A percentile compares a stretch with the other conserved stretches of the same genome.
Evolutionary conservation across 2,888 invertebrate species (phyloP).

Genomic region (Tetragonula carbonaria): DNA sequence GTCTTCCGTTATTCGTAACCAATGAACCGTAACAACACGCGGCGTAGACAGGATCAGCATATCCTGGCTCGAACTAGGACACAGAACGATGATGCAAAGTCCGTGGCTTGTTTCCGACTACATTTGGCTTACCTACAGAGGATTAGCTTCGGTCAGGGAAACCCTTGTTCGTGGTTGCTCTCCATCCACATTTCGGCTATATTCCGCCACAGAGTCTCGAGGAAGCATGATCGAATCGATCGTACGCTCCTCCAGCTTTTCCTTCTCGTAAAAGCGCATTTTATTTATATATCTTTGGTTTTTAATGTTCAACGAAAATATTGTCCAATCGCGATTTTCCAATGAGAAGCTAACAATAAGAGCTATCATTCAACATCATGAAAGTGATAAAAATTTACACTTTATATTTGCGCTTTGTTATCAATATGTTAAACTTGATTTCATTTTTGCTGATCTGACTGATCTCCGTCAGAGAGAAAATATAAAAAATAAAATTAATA

Average conservation of each 20-base stretch:
- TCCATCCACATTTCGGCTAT: conserved; percentile 52
- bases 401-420: too few relatives aligned
- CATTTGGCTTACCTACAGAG: conserved; percentile 63
- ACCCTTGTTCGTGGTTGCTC: conserved; percentile 66
- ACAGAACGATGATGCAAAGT: conserved; percentile 59
- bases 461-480: too few relatives aligned
- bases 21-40: conserved; percentile 26
- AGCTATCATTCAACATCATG: too few relatives aligned
- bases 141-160: conserved; percentile 66
- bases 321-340: not conserved
- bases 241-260: not conserved
- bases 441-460: too few relatives aligned
- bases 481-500: too few relatives aligned
- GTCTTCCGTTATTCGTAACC: conserved; percentile 18
- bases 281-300: too few relatives aligned
- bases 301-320: not conserved
- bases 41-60: conserved; percentile 47
- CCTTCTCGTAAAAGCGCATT: not conserved
- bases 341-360: not conserved
- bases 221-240: conserved; percentile 45
- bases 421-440: too few relatives aligned
- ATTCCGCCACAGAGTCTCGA: conserved; percentile 33
- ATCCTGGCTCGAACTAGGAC: conserved; percentile 49
- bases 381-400: too few relatives aligned
- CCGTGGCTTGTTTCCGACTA: conserved; percentile 67